Base-by-base conservation (phyloP, 2,113 vertebrate species). In the Brachypteracias leptosomus region DNA sequence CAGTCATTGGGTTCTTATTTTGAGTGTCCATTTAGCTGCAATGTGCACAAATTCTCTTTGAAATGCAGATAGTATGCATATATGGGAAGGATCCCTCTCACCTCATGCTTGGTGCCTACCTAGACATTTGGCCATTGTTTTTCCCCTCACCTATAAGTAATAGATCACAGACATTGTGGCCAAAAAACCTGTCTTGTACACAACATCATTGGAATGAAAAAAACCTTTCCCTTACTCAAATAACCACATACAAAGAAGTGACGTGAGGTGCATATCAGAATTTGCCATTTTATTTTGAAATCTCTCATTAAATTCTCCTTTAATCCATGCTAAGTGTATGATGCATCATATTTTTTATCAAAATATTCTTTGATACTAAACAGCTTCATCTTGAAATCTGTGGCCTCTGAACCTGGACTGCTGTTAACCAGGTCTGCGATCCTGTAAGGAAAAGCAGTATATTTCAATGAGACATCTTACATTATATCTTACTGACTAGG, bases 1-100 rank as follows among this genome's bases (percentile, higher is more conserved):
- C 33, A 77, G 0, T 7, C 11, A 11, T 3, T 73, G 31, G 55
- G 38, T 65, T 70, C 24, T 46, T 86, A 55, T 6, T 77, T 4
- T 19, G 16, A 21, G 5, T 4, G 0, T 35, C 9, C 4, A 2
- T 88, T 55, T 55, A 33, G 40, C 24, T 74, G 35, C 74, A 66
- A 54, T 21, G 14, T n/a, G 10, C 73, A 16, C 7, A 3, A 61
- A 46, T 82, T 76, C 7, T 63, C 22, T 70, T 57, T 63, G 70
- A 70, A 82, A 70, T 28, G 51, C 16, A 40, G 38, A n/a, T 26
- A 36, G 20, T 42, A 10, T 0, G 0, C 14, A 16, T 22, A 2
- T 12, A 46, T 78, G 65, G 14, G 44, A 35, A 61, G 14, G 40
- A 51, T 90, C 29, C n/a, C 24, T 80, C 38, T 51, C 58, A 46